Evolutionary conservation across 2,113 vertebrate species (phyloP).

Genomic region (Cyprinodon brontotheroides): DNA sequence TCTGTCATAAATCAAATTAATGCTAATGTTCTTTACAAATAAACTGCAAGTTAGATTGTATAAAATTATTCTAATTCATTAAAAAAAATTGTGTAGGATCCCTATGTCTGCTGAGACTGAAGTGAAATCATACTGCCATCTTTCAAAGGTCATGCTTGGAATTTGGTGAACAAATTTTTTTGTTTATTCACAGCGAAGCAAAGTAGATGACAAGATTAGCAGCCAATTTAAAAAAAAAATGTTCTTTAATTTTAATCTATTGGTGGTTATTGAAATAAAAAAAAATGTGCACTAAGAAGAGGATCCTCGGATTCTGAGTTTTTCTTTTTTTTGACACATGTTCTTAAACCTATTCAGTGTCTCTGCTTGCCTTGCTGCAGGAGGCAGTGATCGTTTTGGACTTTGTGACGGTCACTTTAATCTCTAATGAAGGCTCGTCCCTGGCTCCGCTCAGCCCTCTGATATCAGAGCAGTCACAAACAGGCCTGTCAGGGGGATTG

Average conservation of each 20-base stretch:
- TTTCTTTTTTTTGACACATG: constrained; percentile 64
- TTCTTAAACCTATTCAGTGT: constrained; percentile 64
- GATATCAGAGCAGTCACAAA: constrained; percentile 72
- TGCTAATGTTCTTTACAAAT: constrained; percentile 41
- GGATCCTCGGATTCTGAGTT: constrained; percentile 59
- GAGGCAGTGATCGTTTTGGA: constrained; percentile 70
- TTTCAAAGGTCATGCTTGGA: constrained; percentile 37
- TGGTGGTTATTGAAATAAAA: constrained; percentile 54
- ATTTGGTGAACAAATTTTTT: constrained; percentile 35
- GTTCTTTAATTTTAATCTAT: constrained; percentile 59
- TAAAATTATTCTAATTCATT: constrained; percentile 8
- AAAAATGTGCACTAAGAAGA: constrained; percentile 54
- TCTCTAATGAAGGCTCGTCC: constrained; percentile 76
- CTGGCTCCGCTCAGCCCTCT: constrained; percentile 64
- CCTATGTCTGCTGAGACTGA: constrained; percentile 32
- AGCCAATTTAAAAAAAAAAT: constrained; percentile 54
- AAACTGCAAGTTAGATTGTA: constrained; percentile 19
- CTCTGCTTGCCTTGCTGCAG: constrained; percentile 50
- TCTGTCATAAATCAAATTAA: constrained; percentile 36
- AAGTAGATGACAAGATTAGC: constrained; percentile 35
- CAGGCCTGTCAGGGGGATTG: constrained; percentile 75
- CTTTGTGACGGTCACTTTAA: constrained; percentile 77
- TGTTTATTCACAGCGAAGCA: constrained; percentile 25
- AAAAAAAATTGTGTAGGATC: constrained; percentile 10
- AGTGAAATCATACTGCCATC: constrained; percentile 18